Base-by-base conservation (phyloP, 2,888 invertebrate species). In the Drosophila melanocephala region DNA sequence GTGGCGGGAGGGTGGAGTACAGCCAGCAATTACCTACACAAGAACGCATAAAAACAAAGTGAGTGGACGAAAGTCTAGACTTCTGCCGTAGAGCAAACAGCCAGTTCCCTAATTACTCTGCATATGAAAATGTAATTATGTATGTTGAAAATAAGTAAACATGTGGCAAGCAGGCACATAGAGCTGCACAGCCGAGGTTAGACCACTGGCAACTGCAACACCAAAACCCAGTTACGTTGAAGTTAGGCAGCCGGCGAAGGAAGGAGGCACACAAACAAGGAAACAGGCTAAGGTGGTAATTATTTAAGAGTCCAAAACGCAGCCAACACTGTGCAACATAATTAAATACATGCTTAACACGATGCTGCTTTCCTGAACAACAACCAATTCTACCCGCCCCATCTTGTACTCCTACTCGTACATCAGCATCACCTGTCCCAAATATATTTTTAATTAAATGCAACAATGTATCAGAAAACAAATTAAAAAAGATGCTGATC, bases 51-150 rank as follows among this genome's bases (percentile, higher is more conserved):
- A 73, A 73, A 68, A 67, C 37, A 33, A 52, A 67, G 14, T 39
- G 22, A 47, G 26, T 37, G 37, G 53, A 50, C 37, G 42, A n/a
- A 32, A 62, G 75, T 66, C 79, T 78, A 77, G 79, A 69, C 79
- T 42, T 51, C 47, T 58, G 68, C 58, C 37, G 42, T 62, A 39
- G 69, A 44, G 69, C 52, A 26, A 51, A 26, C 60, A 44, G 30
- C 9, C 53, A 53, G 53, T 50, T 65, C 62, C 71, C 81, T 81
- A 81, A 81, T 81, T 81, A 81, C 80, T 64, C 59, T 66, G 72
- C 63, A 80, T 80, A 80, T 80, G 77, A 80, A 80, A 80, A 72
- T 77, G 80, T 80, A 80, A 80, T 80, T 80, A 80, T 80, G 80
- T 74, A 51, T 79, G 77, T 59, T 70, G 70, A 59, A 73, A 73